Evolutionary conservation across 1,140 invertebrate species (phyloP).

Genomic region (Diuraphis noxia): DNA sequence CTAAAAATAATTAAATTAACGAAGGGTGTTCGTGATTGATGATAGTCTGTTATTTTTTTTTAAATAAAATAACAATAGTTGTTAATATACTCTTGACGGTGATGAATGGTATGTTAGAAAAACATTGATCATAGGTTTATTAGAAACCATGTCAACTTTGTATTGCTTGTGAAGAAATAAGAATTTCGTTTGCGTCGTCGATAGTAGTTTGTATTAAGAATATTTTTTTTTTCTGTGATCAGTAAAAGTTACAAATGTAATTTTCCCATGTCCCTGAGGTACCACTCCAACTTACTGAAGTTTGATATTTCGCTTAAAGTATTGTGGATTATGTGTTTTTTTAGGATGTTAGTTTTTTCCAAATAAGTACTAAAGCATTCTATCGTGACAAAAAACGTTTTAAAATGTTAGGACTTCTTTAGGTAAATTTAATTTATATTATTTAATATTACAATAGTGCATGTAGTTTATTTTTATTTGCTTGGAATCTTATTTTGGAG

Average conservation of each 20-base stretch:
- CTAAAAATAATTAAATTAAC: background rate
- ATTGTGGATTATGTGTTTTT: background rate
- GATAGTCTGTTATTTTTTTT: no score
- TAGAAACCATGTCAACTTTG: slow-evolving; percentile 1
- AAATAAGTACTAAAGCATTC: background rate
- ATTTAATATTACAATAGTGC: background rate
- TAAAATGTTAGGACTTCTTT: background rate
- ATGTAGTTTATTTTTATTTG: background rate
- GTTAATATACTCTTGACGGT: background rate
- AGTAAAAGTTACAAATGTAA: slow-evolving; percentile 3
- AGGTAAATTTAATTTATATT: background rate
- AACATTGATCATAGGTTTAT: background rate
- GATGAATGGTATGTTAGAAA: background rate
- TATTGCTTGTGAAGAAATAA: background rate
- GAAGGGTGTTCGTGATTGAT: background rate
- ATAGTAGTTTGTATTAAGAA: background rate
- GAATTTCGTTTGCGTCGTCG: background rate
- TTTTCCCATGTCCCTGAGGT: background rate
- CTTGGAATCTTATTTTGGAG: background rate
- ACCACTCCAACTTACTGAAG: background rate
- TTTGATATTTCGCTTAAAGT: background rate
- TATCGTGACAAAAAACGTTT: background rate
- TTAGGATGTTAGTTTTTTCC: background rate
- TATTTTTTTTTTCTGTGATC: background rate
- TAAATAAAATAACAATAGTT: background rate